Conservation (phyloP, 2,888 invertebrate species). For the Agonum fuliginosum region DNA sequence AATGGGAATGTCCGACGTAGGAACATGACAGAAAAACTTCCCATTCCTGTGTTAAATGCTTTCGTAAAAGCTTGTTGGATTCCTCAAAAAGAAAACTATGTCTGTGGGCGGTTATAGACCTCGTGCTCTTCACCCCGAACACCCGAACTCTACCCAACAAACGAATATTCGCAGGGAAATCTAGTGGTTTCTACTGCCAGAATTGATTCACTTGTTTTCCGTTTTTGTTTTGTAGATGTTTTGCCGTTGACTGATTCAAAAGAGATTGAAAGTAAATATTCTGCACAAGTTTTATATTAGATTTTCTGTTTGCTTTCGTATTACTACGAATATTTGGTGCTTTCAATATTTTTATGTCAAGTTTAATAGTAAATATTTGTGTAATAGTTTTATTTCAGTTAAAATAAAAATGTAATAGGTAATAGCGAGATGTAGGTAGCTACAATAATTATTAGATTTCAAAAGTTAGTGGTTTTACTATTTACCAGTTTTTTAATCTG, state of each 20-base stretch:
- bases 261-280: slow-evolving; percentile 37
- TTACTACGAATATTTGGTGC: neutral
- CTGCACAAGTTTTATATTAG: slow-evolving; percentile 17
- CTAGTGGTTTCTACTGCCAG: slow-evolving; percentile 17
- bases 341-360: neutral
- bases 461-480: too few species aligned
- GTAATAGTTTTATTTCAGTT: neutral
- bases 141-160: neutral
- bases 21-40: slow-evolving; percentile 4
- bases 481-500: too few species aligned
- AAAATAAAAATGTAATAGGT: too few species aligned
- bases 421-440: too few species aligned
- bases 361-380: neutral
- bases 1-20: too few species aligned
- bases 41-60: neutral
- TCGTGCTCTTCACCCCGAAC: neutral
- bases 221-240: neutral
- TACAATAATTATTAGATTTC: too few species aligned
- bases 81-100: slow-evolving; percentile 10
- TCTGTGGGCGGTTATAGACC: neutral
- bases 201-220: slow-evolving; percentile 26
- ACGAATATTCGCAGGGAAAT: slow-evolving; percentile 6
- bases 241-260: slow-evolving; percentile 3
- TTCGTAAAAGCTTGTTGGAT: slow-evolving; percentile 32
- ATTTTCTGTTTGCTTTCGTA: slow-evolving; percentile 3